phyloP scores from a whole-genome alignment of 2,113 vertebrate genomes.

The Neolamprologus sp. region DNA sequence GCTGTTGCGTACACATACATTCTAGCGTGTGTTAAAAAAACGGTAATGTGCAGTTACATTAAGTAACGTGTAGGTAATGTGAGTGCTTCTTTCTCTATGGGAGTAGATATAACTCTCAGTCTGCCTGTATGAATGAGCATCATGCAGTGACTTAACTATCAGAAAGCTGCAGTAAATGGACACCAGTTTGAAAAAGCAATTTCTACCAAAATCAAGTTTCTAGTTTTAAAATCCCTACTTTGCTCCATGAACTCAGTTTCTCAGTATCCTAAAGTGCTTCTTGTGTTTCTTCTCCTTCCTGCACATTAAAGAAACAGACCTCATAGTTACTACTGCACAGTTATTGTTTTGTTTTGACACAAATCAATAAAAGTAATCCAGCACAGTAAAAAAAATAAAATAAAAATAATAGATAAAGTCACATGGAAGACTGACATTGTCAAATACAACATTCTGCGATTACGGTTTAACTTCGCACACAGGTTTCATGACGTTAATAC shows the following conservation, averaged over 20 bases:
- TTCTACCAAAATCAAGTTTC: neutral
- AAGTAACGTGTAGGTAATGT: neutral
- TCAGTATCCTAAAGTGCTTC: neutral
- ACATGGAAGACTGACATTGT: neutral
- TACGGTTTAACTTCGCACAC: neutral
- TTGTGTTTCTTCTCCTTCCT: neutral
- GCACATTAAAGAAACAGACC: neutral
- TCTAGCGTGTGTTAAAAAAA: slow-evolving; percentile 17
- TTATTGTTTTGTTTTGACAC: neutral
- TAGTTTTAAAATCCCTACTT: neutral
- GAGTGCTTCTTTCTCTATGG: slow-evolving; percentile 7
- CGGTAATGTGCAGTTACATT: neutral
- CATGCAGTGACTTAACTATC: slow-evolving; percentile 32
- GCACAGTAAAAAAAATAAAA: neutral
- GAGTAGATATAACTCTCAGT: slow-evolving; percentile 1
- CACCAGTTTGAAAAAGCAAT: neutral
- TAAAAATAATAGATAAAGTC: neutral
- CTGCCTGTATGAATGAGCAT: neutral
- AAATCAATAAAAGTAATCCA: neutral
- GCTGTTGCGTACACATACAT: slow-evolving; percentile 35
- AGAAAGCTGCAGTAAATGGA: neutral
- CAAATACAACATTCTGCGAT: neutral
- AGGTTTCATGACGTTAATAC: neutral
- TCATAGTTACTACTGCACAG: neutral
- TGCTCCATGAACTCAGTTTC: neutral